A percentile compares a stretch with the other conserved stretches of the same genome.
phyloP scores from a whole-genome alignment of 2,113 vertebrate species.

The Strix uralensis region DNA sequence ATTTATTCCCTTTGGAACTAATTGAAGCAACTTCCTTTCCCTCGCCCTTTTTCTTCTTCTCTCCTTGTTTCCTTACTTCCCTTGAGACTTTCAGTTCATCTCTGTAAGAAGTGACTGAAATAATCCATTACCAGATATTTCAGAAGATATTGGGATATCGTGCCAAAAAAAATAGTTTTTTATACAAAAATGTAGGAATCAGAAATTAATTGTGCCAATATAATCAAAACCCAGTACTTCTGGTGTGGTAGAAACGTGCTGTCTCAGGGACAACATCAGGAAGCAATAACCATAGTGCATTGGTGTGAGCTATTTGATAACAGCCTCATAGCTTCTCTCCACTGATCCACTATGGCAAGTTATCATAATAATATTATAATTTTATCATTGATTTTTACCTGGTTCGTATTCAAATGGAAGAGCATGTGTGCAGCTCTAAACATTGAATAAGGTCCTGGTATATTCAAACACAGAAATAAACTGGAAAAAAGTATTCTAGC shows the following conservation, averaged over 20 bases:
- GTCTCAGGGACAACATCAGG: not conserved
- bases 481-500: not conserved
- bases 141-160: not conserved
- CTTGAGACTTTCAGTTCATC: not conserved
- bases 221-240: not conserved
- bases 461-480: not conserved
- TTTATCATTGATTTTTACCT: not conserved
- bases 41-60: not conserved
- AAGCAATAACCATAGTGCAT: not conserved
- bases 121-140: not conserved
- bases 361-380: not conserved
- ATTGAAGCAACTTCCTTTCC: not conserved
- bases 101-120: not conserved
- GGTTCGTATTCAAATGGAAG: not conserved
- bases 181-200: not conserved
- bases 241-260: not conserved
- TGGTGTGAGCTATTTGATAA: not conserved
- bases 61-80: not conserved
- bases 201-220: not conserved
- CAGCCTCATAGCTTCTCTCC: not conserved
- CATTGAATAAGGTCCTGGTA: not conserved
- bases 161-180: not conserved
- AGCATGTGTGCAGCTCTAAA: fast-evolving
- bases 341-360: not conserved
- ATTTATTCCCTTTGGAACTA: not conserved